These are phyloP conservation scores for Mythimna ferrago DNA, from an alignment of 2,888 invertebrate species.

Conservation along the genomic window DNA sequence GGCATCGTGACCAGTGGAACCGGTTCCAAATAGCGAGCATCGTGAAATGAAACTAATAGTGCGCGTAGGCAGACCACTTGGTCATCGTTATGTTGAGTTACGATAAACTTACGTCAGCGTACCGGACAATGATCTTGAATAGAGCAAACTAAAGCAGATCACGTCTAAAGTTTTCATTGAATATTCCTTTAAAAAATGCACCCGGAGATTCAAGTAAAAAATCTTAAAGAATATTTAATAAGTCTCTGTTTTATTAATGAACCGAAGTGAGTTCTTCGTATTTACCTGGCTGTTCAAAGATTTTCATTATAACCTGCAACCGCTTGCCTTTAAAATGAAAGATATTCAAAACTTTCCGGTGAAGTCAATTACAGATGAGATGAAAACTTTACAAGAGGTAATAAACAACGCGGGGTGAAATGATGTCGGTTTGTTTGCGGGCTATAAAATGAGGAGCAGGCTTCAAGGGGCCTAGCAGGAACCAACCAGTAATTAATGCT, in stretches of 20 bases:
- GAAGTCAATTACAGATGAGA: constrained; percentile 79
- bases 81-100: constrained; percentile 62
- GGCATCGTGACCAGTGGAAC: constrained; percentile 59
- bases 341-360: constrained; percentile 73
- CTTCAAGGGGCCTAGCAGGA: constrained; percentile 76
- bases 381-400: constrained; percentile 79
- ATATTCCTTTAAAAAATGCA: constrained; percentile 38
- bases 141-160: constrained; percentile 6
- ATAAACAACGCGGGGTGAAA: constrained; percentile 85
- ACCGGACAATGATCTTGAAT: constrained; percentile 28
- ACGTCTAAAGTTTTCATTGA: constrained; percentile 22
- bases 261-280: constrained; percentile 14
- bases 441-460: constrained; percentile 83
- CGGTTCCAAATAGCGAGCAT: constrained; percentile 67
- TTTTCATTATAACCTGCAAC: constrained; percentile 44
- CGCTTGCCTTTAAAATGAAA: constrained; percentile 58
- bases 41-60: constrained; percentile 78
- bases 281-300: constrained; percentile 48
- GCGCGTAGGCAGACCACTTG: constrained; percentile 76
- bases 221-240: constrained; percentile 37
- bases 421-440: constrained; percentile 88
- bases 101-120: constrained; percentile 64
- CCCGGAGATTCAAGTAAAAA: constrained; percentile 7
- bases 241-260: constrained; percentile 42
- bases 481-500: constrained; percentile 88